Evolutionary conservation across 2,797 vertebrate species (phyloP), one percentile per base, ranked within the genome.

Genomic region (Scomberomorus guttatus): DNA sequence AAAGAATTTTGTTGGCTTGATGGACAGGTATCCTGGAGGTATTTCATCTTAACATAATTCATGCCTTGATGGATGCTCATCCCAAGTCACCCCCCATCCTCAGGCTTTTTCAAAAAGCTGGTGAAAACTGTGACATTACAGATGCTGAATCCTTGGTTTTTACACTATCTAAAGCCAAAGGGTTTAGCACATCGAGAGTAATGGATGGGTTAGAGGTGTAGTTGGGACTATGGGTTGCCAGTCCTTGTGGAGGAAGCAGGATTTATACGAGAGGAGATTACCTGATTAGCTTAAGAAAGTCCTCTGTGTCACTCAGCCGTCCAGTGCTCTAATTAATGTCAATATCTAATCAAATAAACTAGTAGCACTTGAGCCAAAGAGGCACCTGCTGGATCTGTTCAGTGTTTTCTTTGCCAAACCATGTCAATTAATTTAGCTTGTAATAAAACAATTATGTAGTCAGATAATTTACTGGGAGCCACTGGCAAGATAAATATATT

Each of bases 231-330:
- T 46, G 14, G 17, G 51, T 51, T 67, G 17, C 22, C 18, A 2
- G 42, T 65, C 39, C 32, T 52, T 42, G 60, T 25, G 52, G 44
- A 77, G 54, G 61, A 54, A 65, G 24, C 18, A 63, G 42, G 56
- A 22, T 51, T 73, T 56, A 34, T 15, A 27, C 7, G 14, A 39
- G 11, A 50, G 14, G 20, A 57, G n/a, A 17, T 18, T 37, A 50
- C 39, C 50, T 63, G 58, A 27, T 48, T 29, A 9, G 48, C 27
- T 72, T 42, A 37, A 50, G 25, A 52, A 57, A 62, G 56, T 55
- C 58, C 39, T 7, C 20, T 39, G 24, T 62, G 8, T 59, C 25
- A 46, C 39, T 51, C 37, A 72, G 61, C 12, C 5, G 25, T 27
- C 29, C 24, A 17, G 37, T 22, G 15, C 10, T 71, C 20, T 77